Evolutionary conservation across 2,888 invertebrate species (phyloP).

Genomic region (Drosophila testacea): DNA sequence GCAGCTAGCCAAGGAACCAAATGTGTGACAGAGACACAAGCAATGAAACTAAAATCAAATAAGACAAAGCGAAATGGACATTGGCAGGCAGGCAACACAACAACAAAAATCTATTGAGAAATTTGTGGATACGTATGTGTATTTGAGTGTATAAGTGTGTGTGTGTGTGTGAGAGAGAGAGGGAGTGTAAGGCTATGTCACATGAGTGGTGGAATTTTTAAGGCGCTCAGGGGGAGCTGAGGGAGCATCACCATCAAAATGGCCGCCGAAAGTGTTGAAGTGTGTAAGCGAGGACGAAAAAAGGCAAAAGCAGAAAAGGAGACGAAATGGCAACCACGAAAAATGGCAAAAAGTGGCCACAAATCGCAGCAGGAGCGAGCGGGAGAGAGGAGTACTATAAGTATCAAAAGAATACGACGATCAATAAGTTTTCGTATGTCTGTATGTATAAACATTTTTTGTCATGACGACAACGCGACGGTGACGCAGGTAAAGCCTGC

Average conservation of each 20-base stretch:
- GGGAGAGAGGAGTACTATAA: slow-evolving; percentile 4
- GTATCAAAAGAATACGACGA: slow-evolving; percentile 38
- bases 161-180: neutral
- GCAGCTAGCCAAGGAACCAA: slow-evolving; percentile 3
- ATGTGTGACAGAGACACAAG: slow-evolving; percentile 17
- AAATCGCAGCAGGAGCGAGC: slow-evolving; percentile 25
- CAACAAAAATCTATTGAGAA: slow-evolving; percentile 58
- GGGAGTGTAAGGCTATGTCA: slow-evolving; percentile 24
- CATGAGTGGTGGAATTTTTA: slow-evolving; percentile 76
- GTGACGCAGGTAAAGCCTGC: slow-evolving; percentile 46
- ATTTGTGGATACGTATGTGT: slow-evolving; percentile 25
- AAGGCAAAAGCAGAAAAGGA: neutral
- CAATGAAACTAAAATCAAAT: slow-evolving; percentile 40
- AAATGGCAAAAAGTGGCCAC: slow-evolving; percentile 26
- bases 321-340: neutral
- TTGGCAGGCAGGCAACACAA: slow-evolving; percentile 41
- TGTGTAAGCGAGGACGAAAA: slow-evolving; percentile 42
- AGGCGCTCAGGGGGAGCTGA: slow-evolving; percentile 37
- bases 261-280: slow-evolving; percentile 79
- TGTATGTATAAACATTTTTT: slow-evolving; percentile 21
- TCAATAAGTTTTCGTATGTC: slow-evolving; percentile 54
- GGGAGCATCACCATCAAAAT: slow-evolving; percentile 70
- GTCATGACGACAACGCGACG: slow-evolving; percentile 48
- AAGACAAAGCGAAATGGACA: slow-evolving; percentile 37
- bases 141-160: slow-evolving; percentile 11